Base-by-base conservation (phyloP, 2,888 invertebrate genomes). In the Andrena praecox region DNA sequence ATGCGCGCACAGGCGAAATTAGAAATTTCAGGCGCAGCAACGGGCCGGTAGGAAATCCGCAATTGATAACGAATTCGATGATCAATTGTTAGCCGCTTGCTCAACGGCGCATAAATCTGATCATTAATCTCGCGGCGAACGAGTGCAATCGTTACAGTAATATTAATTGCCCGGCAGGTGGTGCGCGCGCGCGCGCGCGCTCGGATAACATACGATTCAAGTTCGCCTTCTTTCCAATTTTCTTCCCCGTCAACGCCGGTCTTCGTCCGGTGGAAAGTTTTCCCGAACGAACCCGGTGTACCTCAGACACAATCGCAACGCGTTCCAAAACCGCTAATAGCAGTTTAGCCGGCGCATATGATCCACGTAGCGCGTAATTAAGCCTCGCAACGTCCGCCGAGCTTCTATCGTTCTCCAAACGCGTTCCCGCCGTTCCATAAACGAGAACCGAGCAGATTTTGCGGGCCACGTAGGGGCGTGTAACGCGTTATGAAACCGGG, bases 311-410 rank as follows among this genome's bases (percentile, higher is more conserved):
- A 63, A 76, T 69, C 69, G 12, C 50, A 20, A 8, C 77, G 74
- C 63, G 64, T 67, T 48, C 77, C 56, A 67, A 62, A 84, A 86
- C 86, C 85, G 82, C 82, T 86, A 87, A 89, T 84, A 82, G 85
- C 87, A 89, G 84, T 88, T 86, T 87, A 80, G 64, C 71, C 60
- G 50, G 59, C 59, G 71, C 77, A 80, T 77, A 77, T n/a, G 76
- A 85, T 79, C 63, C 83, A 74, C 70, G 66, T 76, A 87, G 75
- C 77, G 85, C 78, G 78, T 87, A 87, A 87, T 85, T 87, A 87
- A 87, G 85, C 76, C 74, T 67, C 74, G 42, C 70, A 59, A 60
- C 77, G 52, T 76, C 64, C 80, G 52, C 48, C 68, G 33, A 6
- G 12, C 59, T 63, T 69, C 69, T 67, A 68, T 54, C 84, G 66